phyloP scores from a whole-genome alignment of 2,888 invertebrate species.

The Chrysodeixis includens region DNA sequence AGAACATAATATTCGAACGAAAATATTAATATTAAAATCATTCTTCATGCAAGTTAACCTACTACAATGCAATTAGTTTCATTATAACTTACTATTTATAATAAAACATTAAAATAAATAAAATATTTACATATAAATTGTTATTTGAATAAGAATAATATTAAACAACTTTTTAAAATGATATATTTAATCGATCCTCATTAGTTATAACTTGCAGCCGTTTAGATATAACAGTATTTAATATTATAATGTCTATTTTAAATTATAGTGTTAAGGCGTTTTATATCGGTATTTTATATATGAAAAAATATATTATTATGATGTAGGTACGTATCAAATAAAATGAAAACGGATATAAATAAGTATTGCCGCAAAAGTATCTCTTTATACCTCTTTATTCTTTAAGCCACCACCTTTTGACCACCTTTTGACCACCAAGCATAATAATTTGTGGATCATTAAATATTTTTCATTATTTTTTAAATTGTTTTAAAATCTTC shows the following conservation, averaged over 20 bases:
- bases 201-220: not conserved
- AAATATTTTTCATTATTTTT: too few species aligned
- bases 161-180: not conserved
- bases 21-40: constrained; percentile 2
- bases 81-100: not conserved
- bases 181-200: not conserved
- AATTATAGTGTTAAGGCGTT: not conserved
- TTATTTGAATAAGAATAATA: constrained; percentile 1
- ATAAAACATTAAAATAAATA: not conserved
- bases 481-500: too few species aligned
- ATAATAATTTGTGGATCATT: too few species aligned
- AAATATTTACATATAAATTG: not conserved
- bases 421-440: too few species aligned
- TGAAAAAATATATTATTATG: too few species aligned
- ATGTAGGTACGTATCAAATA: too few species aligned
- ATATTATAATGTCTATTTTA: not conserved
- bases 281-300: too few species aligned
- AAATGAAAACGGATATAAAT: too few species aligned
- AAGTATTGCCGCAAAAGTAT: too few species aligned
- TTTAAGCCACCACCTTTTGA: too few species aligned
- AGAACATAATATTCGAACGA: too few species aligned
- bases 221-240: not conserved
- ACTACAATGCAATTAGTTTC: constrained; percentile 8
- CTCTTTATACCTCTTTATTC: too few species aligned
- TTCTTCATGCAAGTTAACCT: not conserved